Evolutionary conservation across 2,113 vertebrate species (phyloP), one percentile per base, ranked within the genome.

Genomic region (Apodemus speciosus): DNA sequence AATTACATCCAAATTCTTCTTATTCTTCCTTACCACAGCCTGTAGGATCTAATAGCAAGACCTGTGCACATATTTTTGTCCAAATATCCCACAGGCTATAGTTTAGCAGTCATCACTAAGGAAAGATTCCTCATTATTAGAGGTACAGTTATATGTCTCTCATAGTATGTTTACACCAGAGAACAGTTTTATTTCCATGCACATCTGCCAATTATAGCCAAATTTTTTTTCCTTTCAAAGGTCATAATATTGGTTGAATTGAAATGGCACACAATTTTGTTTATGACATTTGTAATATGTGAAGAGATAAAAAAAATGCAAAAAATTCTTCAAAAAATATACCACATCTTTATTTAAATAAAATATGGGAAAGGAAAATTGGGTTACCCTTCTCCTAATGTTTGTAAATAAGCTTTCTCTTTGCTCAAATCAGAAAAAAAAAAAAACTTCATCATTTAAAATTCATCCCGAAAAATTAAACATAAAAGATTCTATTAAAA

Each of bases 381-480:
- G 40, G 4, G 10, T 32, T 23, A 51, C 32, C 30, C 43, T 25
- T 68, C 2, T 91, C 9, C 3, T 15, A 49, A 38, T 30, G 1
- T 15, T 14, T 46, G 43, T 11, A 53, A 62, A 71, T 46, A 64
- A 3, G 32, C 0, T 40, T 8, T 18, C 8, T 20, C 62, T n/a
- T 71, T 69, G 69, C 21, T 84, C 35, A 51, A 77, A 64, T 58
- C 21, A 81, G 53, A 51, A n/a, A 49, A 85, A 38, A 58, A 51
- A 56, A 56, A 16, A 9, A 66, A 68, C 11, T 80, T 71, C 49
- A 85, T 35, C 79, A 69, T 10, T 68, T 56, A 64, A 92, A 83
- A 72, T 86, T 11, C 11, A 35, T n/a, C 93, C 56, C n/a, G 84
- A 5, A 38, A 49, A 3, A 53, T 66, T 95, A 68, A 53, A 94